Conservation (phyloP, 2,888 invertebrate genomes). For the Hirtodrosophila duncani region DNA sequence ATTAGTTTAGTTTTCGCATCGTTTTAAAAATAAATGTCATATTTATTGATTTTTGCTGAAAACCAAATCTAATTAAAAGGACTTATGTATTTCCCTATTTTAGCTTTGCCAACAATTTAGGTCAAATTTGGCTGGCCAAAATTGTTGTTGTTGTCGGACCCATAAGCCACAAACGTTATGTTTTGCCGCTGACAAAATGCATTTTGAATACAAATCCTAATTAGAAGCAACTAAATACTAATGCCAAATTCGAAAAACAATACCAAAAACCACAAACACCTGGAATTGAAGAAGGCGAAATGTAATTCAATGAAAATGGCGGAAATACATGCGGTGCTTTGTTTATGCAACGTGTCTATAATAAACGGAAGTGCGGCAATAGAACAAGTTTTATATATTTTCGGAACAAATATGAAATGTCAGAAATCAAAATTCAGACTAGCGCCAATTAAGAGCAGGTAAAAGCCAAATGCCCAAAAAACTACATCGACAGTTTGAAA, state of each 20-base stretch:
- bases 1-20: too few species aligned
- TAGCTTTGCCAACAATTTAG: too few species aligned
- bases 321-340: slow-evolving; percentile 56
- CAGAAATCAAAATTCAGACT: slow-evolving; percentile 3
- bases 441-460: slow-evolving; percentile 44
- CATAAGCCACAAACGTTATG: too few species aligned
- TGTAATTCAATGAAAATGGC: slow-evolving; percentile 51
- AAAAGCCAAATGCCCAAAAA: slow-evolving; percentile 24
- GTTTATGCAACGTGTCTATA: slow-evolving; percentile 2
- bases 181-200: too few species aligned
- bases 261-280: background rate
- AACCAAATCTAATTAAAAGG: too few species aligned
- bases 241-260: slow-evolving; percentile 9
- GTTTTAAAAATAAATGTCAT: too few species aligned
- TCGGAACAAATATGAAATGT: slow-evolving; percentile 30
- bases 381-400: slow-evolving; percentile 15
- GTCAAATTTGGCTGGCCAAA: too few species aligned
- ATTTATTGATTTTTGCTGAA: too few species aligned
- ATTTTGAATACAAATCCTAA: slow-evolving; percentile 19
- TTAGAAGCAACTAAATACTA: slow-evolving; percentile 19
- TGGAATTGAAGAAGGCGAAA: slow-evolving; percentile 28
- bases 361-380: slow-evolving; percentile 24
- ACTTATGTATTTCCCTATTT: too few species aligned
- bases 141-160: too few species aligned
- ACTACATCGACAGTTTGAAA: slow-evolving; percentile 43